Conservation (phyloP, 2,888 invertebrate genomes). For the Noctua janthe region DNA sequence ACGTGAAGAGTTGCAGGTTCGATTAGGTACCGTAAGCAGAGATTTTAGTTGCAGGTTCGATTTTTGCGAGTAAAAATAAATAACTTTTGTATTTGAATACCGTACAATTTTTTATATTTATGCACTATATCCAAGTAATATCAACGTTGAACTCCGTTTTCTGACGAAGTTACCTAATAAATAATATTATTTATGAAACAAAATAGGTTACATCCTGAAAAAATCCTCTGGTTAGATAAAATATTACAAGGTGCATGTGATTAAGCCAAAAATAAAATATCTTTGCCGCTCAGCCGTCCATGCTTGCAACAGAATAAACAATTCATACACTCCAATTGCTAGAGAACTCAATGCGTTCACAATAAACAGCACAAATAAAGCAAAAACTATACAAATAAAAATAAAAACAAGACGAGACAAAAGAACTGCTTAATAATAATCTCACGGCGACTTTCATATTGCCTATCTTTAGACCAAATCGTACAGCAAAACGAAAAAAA, state of each 20-base stretch:
- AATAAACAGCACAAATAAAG: neutral
- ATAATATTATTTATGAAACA: too few relatives aligned
- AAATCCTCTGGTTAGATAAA: neutral
- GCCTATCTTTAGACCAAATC: conserved; percentile 6
- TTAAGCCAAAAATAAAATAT: neutral
- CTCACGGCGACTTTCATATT: conserved; percentile 23
- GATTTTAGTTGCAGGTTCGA: neutral
- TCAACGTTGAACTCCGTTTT: too few relatives aligned
- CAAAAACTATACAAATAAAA: neutral
- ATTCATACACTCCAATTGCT: neutral
- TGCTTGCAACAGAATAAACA: neutral
- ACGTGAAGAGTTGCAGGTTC: neutral
- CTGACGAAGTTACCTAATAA: too few relatives aligned
- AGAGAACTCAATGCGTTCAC: conserved; percentile 27
- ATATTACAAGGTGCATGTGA: neutral
- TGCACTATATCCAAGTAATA: too few relatives aligned
- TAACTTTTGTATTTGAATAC: too few relatives aligned
- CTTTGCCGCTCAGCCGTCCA: neutral
- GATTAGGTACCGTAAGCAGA: neutral
- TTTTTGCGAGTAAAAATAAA: too few relatives aligned
- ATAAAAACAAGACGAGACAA: conserved; percentile 7
- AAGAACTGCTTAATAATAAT: conserved; percentile 27
- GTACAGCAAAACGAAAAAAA: conserved; percentile 10
- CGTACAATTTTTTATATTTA: too few relatives aligned
- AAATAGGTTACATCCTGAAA: too few relatives aligned